Conservation (phyloP, 2,797 vertebrate species). For the Peromyscus attwateri region DNA sequence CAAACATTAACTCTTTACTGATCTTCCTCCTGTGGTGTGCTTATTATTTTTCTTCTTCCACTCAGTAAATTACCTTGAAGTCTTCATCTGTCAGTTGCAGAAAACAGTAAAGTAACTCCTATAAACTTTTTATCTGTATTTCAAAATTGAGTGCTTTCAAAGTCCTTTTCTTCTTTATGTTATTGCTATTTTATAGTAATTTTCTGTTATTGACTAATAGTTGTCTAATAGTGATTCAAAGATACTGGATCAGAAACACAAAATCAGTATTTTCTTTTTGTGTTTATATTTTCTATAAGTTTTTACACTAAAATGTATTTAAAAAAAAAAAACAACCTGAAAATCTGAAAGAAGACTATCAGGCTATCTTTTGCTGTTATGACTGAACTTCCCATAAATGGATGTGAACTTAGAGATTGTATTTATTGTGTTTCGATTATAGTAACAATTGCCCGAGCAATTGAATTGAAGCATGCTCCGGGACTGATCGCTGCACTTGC, state of each 20-base stretch:
- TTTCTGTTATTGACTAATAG: background rate
- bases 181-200: background rate
- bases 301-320: background rate
- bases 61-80: background rate
- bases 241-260: background rate
- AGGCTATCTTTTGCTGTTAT: background rate
- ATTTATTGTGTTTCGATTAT: conserved; percentile 69
- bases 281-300: conserved; percentile 54
- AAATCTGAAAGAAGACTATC: background rate
- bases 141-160: background rate
- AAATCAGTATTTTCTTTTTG: background rate
- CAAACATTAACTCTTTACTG: background rate
- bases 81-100: background rate
- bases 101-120: background rate
- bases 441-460: conserved; percentile 99
- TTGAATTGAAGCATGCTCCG: conserved; percentile 97
- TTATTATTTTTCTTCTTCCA: background rate
- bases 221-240: background rate
- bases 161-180: background rate
- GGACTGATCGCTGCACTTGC: conserved; percentile 96
- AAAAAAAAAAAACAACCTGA: background rate
- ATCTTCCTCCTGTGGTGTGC: background rate
- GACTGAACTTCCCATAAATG: background rate
- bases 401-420: background rate
- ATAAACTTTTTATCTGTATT: conserved; percentile 7